Percentiles rank a stretch among this genome's conserved stretches.
These are phyloP conservation scores for Oostethus manadensis DNA, from an alignment of 2,113 vertebrate genomes.

Conservation along the genomic window DNA sequence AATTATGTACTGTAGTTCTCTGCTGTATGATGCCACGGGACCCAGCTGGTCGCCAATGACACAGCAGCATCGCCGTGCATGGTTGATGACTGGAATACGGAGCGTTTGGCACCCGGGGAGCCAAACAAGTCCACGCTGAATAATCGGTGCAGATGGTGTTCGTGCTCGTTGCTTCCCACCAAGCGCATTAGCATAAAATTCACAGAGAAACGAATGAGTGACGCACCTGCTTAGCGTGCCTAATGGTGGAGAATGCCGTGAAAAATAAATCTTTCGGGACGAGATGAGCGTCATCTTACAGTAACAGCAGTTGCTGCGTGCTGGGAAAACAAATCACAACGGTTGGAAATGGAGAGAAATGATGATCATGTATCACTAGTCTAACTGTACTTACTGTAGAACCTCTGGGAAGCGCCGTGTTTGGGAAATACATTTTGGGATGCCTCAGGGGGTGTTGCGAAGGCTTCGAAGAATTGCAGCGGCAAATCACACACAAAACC, in stretches of 20 bases:
- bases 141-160: slow-evolving; percentile 20
- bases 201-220: not conserved
- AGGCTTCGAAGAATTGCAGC: slow-evolving; percentile 14
- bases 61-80: not conserved
- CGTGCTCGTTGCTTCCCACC: slow-evolving; percentile 5
- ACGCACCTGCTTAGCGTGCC: not conserved
- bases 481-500: slow-evolving; percentile 42
- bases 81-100: not conserved
- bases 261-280: not conserved
- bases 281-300: slow-evolving; percentile 9
- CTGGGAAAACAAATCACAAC: slow-evolving; percentile 1
- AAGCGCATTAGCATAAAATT: not conserved
- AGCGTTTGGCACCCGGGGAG: too few relatives aligned
- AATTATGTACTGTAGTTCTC: too few relatives aligned
- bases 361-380: too few relatives aligned
- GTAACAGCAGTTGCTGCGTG: not conserved
- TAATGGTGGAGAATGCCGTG: not conserved
- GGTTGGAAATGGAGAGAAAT: not conserved
- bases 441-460: slow-evolving; percentile 1
- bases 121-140: not conserved
- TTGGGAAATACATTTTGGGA: slow-evolving; percentile 25
- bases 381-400: not conserved
- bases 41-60: not conserved
- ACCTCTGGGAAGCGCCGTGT: slow-evolving; percentile 1
- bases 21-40: not conserved